Base-by-base conservation (phyloP, 2,113 vertebrate species). In the Saguinus imperator region DNA sequence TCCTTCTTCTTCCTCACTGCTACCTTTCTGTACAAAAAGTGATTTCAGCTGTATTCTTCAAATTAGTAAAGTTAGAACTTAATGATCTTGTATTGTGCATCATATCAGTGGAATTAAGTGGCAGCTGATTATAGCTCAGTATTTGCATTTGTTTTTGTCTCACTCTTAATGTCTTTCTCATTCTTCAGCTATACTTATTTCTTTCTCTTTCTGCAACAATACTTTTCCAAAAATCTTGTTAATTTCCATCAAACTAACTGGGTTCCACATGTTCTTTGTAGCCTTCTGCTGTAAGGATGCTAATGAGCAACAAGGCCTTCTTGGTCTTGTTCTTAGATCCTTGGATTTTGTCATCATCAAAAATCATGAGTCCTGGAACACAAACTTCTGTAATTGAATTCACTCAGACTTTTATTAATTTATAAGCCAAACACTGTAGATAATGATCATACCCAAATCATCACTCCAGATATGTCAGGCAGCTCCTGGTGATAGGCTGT, bases 321-420 rank as follows among this genome's bases (percentile, higher is more conserved):
- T 12, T 72, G 9, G 4, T 86, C 82, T 81, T 85, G 11, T 93
- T 94, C 52, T 96, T 90, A 81, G 87, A 77, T 58, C 55, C 8
- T 87, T 92, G 14, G 5, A 81, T 76, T 95, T 92, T 91, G 32
- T 84, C 72, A 35, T 94, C 72, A 81, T 92, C 52, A 82, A 97
- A 96, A 94, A 96, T 86, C 27, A 76, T 89, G 10, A 50, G 61
- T 64, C 45, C 20, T 66, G 68, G 45, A 93, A 55, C 40, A 85
- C 13, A 94, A 84, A 87, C 52, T 32, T 61, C 66, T 91, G 16
- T 93, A 97, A 94, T 93, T 94, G 76, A 91, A 93, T 93, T 97
- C 70, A 85, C 84, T 55, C 85, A 82, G 75, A 93, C 40, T 57
- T 89, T 94, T 96, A 91, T 82, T 96, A 82, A 94, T 97, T 96